Conservation (phyloP, 2,113 vertebrate genomes). For the Lasiurus cinereus region DNA sequence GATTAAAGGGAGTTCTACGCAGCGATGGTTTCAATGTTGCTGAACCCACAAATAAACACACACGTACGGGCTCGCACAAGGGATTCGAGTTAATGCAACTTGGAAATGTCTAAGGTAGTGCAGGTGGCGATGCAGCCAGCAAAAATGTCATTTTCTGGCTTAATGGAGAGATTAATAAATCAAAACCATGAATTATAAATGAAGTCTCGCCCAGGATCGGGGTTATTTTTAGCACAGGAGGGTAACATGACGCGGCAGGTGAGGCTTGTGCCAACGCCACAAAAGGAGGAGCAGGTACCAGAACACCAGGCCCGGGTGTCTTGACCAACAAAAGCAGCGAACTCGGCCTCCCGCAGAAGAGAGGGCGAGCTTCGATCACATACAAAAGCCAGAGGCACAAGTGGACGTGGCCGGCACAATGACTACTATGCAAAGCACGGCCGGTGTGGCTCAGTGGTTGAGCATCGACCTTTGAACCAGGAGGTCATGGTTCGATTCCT, state of each 20-base stretch:
- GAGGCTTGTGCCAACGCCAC: not conserved
- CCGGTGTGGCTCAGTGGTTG: too few species aligned
- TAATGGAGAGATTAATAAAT: slow-evolving; percentile 82
- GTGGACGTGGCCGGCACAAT: slow-evolving; percentile 65
- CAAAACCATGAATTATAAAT: slow-evolving; percentile 78
- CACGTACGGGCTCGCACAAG: not conserved
- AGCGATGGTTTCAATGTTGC: slow-evolving; percentile 52
- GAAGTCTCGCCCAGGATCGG: slow-evolving; percentile 69
- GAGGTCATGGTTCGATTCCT: too few species aligned
- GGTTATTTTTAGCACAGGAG: slow-evolving; percentile 73
- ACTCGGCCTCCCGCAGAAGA: slow-evolving; percentile 50
- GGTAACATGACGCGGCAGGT: slow-evolving; percentile 62
- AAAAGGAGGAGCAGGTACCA: slow-evolving; percentile 36
- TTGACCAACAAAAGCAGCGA: slow-evolving; percentile 68
- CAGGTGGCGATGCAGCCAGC: slow-evolving; percentile 57
- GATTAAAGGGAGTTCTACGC: slow-evolving; percentile 13
- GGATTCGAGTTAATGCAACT: slow-evolving; percentile 78
- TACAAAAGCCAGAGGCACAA: slow-evolving; percentile 63
- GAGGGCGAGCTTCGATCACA: slow-evolving; percentile 63
- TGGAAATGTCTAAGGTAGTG: slow-evolving; percentile 71
- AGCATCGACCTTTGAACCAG: too few species aligned
- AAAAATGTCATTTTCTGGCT: slow-evolving; percentile 77
- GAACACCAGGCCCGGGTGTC: slow-evolving; percentile 34
- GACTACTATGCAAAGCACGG: slow-evolving; percentile 68
- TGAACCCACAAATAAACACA: slow-evolving; percentile 44